A percentile compares a stretch with the other conserved stretches of the same genome.
Evolutionary conservation across 2,888 invertebrate species (phyloP).

Genomic region (Eucriotettix oculatus): DNA sequence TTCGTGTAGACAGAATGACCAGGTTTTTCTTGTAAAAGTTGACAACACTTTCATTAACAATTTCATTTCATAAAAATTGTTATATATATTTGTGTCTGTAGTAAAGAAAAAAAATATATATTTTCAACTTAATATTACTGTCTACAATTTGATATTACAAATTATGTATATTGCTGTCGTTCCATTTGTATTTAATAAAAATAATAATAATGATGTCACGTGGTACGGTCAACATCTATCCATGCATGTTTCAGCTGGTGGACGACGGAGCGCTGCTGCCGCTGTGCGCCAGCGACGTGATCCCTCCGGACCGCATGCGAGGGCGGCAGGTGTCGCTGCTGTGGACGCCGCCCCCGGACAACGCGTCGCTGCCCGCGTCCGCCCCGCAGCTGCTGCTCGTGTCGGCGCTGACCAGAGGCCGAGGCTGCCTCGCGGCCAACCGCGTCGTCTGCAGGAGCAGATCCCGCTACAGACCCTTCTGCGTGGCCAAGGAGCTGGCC

Average conservation of each 20-base stretch:
- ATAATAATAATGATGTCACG: too few relatives aligned
- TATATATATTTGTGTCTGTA: neutral
- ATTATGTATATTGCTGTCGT: slow-evolving; percentile 4
- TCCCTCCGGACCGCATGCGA: neutral
- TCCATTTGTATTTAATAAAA: slow-evolving; percentile 6
- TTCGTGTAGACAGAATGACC: too few relatives aligned
- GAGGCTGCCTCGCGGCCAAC: neutral
- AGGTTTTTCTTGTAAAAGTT: too few relatives aligned
- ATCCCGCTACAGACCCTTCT: neutral
- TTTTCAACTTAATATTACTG: neutral
- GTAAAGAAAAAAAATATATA: neutral
- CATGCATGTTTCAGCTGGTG: too few relatives aligned
- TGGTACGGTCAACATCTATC: too few relatives aligned
- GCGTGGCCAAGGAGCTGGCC: neutral
- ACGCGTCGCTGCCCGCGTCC: neutral
- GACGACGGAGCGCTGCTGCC: neutral
- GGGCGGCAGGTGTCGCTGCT: neutral
- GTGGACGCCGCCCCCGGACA: neutral
- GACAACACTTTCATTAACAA: neutral
- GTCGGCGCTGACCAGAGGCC: neutral
- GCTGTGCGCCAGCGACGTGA: neutral
- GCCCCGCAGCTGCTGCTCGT: neutral
- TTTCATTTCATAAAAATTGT: neutral
- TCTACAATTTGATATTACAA: slow-evolving; percentile 2
- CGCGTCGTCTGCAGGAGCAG: neutral